These are phyloP conservation scores for Littorina saxatilis DNA, from an alignment of 1,140 invertebrate species.

Conservation along the genomic window DNA sequence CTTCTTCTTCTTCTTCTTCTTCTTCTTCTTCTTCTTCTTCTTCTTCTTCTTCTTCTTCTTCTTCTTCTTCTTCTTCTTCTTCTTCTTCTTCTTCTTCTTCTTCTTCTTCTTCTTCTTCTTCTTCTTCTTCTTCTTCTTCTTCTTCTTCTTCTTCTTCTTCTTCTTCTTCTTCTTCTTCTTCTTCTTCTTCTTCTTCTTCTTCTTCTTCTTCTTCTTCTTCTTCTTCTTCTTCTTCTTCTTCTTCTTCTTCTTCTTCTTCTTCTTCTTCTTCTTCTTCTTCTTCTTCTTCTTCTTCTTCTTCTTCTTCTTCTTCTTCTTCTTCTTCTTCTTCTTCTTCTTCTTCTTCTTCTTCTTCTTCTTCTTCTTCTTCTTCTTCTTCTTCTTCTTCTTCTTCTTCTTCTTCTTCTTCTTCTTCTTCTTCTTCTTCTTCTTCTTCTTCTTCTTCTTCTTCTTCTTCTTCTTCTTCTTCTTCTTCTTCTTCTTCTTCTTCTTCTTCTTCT, in stretches of 20 bases:
- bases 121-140: too few species aligned
- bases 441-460: background rate
- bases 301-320: background rate
- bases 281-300: background rate
- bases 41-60: too few species aligned
- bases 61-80: too few species aligned
- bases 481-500: background rate
- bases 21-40: too few species aligned
- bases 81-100: too few species aligned
- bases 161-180: conserved; percentile 2
- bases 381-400: background rate
- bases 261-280: background rate
- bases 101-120: too few species aligned
- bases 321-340: background rate
- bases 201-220: too few species aligned
- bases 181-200: too few species aligned
- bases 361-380: background rate
- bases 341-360: background rate
- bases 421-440: background rate
- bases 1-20: too few species aligned
- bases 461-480: background rate
- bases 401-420: background rate
- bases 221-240: too few species aligned
- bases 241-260: background rate
- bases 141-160: background rate